phyloP scores from a whole-genome alignment of 2,113 vertebrate genomes.

The Tetrao urogallus region DNA sequence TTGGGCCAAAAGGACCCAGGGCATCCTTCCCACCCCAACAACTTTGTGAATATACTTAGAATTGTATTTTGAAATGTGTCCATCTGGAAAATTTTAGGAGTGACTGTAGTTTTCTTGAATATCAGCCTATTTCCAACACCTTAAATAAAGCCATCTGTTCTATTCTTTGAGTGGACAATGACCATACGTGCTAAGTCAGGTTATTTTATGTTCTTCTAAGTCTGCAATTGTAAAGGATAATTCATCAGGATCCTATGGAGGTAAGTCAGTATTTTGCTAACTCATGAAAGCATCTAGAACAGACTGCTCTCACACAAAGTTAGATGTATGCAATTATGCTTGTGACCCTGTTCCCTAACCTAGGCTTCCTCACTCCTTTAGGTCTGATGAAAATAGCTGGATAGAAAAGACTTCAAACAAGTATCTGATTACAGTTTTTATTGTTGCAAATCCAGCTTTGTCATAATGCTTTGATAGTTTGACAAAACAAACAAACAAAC shows the following conservation, averaged over 20 bases:
- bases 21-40: neutral
- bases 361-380: neutral
- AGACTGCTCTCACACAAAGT: neutral
- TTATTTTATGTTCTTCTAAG: conserved; percentile 23
- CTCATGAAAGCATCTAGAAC: neutral
- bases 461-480: neutral
- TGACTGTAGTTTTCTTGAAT: neutral
- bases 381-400: neutral
- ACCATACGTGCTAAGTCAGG: neutral
- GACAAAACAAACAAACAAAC: neutral
- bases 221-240: neutral
- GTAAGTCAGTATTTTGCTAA: neutral
- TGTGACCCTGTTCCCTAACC: neutral
- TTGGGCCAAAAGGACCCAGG: neutral
- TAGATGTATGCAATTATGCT: neutral
- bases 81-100: neutral
- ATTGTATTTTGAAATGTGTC: neutral
- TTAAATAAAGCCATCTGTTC: neutral
- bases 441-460: neutral
- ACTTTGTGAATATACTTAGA: neutral
- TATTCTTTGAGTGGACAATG: neutral
- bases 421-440: neutral
- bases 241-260: neutral
- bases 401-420: neutral
- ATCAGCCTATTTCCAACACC: neutral